Percentiles rank a stretch among this genome's conserved stretches.
phyloP scores from a whole-genome alignment of 2,113 vertebrate species.

The Pseudopodoces humilis region DNA sequence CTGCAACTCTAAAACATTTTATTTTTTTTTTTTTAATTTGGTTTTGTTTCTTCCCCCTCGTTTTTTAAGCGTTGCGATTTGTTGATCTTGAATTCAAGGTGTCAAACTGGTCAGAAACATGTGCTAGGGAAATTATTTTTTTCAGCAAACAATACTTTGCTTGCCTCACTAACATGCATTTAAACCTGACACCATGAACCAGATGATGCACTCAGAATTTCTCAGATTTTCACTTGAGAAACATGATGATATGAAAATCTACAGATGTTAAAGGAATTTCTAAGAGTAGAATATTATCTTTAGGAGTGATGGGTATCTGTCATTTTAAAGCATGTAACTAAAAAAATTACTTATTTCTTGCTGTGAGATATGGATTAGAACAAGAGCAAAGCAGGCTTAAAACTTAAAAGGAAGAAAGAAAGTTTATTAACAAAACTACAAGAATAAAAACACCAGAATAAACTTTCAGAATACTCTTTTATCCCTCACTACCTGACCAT shows the following conservation, averaged over 20 bases:
- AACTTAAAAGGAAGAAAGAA: too few species aligned
- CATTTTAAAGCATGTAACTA: too few species aligned
- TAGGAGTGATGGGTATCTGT: not conserved
- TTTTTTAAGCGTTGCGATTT: not conserved
- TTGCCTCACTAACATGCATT: not conserved
- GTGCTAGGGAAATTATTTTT: not conserved
- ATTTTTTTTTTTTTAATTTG: not conserved
- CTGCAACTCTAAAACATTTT: not conserved
- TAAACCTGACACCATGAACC: not conserved
- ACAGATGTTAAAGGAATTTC: not conserved
- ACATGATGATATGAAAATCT: not conserved
- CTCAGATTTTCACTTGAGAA: not conserved
- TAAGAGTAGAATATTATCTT: not conserved
- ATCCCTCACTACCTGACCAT: too few species aligned
- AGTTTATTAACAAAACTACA: too few species aligned
- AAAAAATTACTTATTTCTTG: too few species aligned
- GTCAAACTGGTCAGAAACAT: not conserved
- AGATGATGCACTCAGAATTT: not conserved
- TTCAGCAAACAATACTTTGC: not conserved
- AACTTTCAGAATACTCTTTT: too few species aligned
- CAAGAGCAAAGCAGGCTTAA: too few species aligned
- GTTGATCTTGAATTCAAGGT: not conserved
- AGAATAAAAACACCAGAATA: too few species aligned
- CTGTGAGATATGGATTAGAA: too few species aligned
- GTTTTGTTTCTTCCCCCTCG: not conserved